Evolutionary conservation across 2,797 vertebrate species (phyloP), one percentile per base, ranked within the genome.

Genomic region (Enteromius trimaculatus): DNA sequence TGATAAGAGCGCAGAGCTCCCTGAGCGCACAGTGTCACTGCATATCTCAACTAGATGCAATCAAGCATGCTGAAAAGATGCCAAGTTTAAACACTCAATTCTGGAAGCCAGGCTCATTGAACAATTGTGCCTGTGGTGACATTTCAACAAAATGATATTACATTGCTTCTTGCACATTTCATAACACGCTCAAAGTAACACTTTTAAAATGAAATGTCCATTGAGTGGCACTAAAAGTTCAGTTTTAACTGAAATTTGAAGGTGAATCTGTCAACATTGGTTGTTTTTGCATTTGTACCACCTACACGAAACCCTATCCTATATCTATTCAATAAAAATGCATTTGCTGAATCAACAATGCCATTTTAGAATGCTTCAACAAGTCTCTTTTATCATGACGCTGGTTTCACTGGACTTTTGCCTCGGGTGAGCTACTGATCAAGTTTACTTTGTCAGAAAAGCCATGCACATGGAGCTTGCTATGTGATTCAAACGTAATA

Each of bases 41-140:
- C 23, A 53, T 75, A 85, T 84, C 70, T 77, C 47, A 16, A 51
- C 51, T 44, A 84, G 74, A 82, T 81, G 75, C 75, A 82, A 79
- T 81, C 60, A 69, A 26, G 9, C 79, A 80, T 71, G 81, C 79
- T 77, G 23, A 44, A 66, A 82, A 58, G 68, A 82, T 82, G 65
- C 65, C 85, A 86, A 84, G 13, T 82, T 55, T 51, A 79, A 77
- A 23, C 66, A 81, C 70, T 26, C 23, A 77, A 77, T 80, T 58
- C 42, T 16, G 26, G 2, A 34, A 16, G 34, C 19, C 65, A 62
- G 21, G 5, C 72, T 71, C 26, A 64, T 21, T 14, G 65, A 64
- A 44, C 3, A 71, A 34, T 13, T 1, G 3, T 42, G 53, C 13
- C 51, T 44, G n/a, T 17, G n/a, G 37, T 62, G 23, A 13, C 37